phyloP scores from a whole-genome alignment of 2,113 vertebrate genomes.

The Bos indicus region DNA sequence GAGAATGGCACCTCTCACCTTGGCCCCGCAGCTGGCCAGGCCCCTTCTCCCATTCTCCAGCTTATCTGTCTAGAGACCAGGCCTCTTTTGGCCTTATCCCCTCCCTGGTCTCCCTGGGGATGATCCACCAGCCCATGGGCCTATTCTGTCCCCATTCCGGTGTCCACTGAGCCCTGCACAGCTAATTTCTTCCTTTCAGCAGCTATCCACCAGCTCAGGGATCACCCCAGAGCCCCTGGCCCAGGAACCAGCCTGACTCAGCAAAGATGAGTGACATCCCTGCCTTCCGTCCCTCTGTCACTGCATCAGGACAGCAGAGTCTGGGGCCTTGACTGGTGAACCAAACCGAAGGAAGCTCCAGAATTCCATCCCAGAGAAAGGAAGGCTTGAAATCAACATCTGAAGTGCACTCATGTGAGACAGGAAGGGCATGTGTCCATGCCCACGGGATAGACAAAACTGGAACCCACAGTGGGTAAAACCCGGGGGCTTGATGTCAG shows the following conservation, averaged over 20 bases:
- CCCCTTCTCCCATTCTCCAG: neutral
- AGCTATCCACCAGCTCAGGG: neutral
- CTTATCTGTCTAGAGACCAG: neutral
- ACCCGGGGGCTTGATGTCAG: neutral
- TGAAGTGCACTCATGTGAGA: neutral
- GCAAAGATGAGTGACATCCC: neutral
- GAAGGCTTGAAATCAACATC: neutral
- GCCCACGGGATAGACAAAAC: neutral
- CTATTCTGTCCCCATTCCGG: neutral
- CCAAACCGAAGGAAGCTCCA: neutral
- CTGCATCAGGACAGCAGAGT: neutral
- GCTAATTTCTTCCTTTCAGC: neutral
- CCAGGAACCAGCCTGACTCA: neutral
- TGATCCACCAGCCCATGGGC: neutral
- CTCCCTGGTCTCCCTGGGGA: neutral
- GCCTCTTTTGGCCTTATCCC: neutral
- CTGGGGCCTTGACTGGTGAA: neutral
- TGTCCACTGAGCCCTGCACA: neutral
- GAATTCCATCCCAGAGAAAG: neutral
- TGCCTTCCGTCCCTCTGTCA: neutral
- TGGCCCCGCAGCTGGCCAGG: neutral
- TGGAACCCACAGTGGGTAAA: neutral
- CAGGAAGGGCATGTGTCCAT: too few relatives aligned
- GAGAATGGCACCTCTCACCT: neutral
- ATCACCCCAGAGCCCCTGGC: neutral